These are phyloP conservation scores for Polydrusus tereticollis DNA, from an alignment of 2,888 invertebrate species.

Conservation along the genomic window DNA sequence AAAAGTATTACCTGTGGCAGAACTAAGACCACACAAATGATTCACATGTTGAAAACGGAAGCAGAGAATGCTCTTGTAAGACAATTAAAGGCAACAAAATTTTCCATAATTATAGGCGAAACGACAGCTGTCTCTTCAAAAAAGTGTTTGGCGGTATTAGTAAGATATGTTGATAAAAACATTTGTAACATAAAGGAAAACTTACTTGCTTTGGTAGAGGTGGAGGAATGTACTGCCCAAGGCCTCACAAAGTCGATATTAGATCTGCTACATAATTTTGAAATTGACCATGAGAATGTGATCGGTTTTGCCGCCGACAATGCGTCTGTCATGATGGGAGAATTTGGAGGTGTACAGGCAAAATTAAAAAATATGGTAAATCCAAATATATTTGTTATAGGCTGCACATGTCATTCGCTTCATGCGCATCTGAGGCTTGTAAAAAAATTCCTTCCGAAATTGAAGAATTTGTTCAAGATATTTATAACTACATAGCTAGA, in stretches of 20 bases:
- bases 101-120: conserved; percentile 42
- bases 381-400: conserved; percentile 36
- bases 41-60: conserved; percentile 22
- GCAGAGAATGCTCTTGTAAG: conserved; percentile 3
- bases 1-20: conserved; percentile 22
- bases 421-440: conserved; percentile 13
- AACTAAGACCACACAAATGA: conserved; percentile 25
- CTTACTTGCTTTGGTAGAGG: conserved; percentile 22
- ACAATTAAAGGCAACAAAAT: conserved; percentile 1
- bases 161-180: conserved; percentile 29
- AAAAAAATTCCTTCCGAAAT: conserved; percentile 8
- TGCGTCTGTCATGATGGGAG: conserved; percentile 19
- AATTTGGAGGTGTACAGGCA: conserved; percentile 27
- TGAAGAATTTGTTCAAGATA: conserved; percentile 17
- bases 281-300: conserved; percentile 1
- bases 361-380: conserved; percentile 19
- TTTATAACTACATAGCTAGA: conserved; percentile 10
- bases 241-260: conserved; percentile 26
- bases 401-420: conserved; percentile 29
- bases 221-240: conserved; percentile 30
- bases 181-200: conserved; percentile 6
- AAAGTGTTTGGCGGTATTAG: conserved; percentile 37
- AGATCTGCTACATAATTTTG: conserved; percentile 7
- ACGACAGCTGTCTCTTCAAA: conserved; percentile 34
- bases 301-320: conserved; percentile 44